Conservation (phyloP, 2,888 invertebrate species). For the Scaptodrosophila latifasciaeformis region DNA sequence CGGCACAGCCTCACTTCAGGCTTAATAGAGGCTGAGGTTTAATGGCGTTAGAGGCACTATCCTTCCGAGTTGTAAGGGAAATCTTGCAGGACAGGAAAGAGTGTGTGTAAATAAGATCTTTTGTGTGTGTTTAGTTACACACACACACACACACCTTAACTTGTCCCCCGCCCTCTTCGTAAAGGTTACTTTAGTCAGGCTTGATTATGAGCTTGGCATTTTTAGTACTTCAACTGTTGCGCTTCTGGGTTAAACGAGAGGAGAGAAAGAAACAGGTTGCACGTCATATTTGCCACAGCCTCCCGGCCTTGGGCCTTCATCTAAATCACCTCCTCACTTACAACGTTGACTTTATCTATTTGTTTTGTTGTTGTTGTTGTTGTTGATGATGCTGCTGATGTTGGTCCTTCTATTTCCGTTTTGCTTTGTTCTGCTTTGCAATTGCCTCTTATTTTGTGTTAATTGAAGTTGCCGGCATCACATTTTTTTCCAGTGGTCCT, state of each 20-base stretch:
- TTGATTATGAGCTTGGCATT: conserved; percentile 60
- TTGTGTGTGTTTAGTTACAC: no score
- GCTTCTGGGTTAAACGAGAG: conserved; percentile 46
- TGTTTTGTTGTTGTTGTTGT: conserved; percentile 29
- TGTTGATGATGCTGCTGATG: conserved; percentile 15
- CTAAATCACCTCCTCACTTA: neutral
- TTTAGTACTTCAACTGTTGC: conserved; percentile 63
- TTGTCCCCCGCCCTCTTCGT: no score
- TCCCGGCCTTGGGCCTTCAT: no score
- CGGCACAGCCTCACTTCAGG: no score
- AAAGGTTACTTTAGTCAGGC: no score
- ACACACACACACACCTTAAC: conserved; percentile 58
- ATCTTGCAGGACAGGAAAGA: no score
- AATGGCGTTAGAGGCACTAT: no score
- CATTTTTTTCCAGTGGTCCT: conserved; percentile 35
- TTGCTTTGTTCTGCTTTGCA: conserved; percentile 50
- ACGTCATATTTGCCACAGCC: no score
- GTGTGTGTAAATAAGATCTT: no score
- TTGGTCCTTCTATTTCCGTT: conserved; percentile 14
- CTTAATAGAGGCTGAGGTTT: no score
- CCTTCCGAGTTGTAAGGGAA: no score
- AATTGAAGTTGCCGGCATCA: conserved; percentile 65
- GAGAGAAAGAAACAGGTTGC: no score
- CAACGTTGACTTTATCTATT: conserved; percentile 21
- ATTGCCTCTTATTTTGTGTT: conserved; percentile 66